phyloP scores from a whole-genome alignment of 2,797 vertebrate genomes.

The Xiphorhynchus erythropygius region DNA sequence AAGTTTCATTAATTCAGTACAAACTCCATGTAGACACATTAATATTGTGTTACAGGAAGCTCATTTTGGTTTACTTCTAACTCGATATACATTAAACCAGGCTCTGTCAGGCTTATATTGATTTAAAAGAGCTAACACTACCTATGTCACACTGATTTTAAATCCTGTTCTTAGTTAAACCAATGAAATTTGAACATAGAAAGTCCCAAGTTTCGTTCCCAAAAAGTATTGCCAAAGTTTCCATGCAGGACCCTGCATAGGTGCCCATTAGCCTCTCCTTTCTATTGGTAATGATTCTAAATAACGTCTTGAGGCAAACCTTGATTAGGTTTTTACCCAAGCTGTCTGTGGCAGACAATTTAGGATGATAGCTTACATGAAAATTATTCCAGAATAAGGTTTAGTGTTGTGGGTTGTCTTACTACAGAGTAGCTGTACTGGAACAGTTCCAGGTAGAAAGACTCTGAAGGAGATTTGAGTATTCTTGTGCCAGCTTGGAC shows the following conservation, averaged over 20 bases:
- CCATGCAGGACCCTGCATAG: background rate
- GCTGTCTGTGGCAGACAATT: background rate
- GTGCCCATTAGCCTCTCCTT: conserved; percentile 10
- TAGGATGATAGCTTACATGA: background rate
- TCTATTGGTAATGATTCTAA: conserved; percentile 9
- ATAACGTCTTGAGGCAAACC: background rate
- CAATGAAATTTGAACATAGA: background rate
- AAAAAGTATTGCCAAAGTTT: background rate
- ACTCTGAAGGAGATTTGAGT: background rate
- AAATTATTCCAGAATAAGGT: conserved; percentile 27
- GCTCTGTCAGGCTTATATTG: background rate
- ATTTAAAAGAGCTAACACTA: background rate
- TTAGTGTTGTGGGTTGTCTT: background rate
- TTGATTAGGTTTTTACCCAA: conserved; percentile 41
- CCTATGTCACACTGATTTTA: background rate
- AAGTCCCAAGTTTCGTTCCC: background rate
- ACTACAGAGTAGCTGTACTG: background rate
- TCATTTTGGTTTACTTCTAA: conserved; percentile 19
- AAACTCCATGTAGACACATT: background rate
- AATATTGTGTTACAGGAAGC: background rate
- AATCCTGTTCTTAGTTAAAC: background rate
- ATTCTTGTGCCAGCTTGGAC: background rate
- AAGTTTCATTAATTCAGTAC: background rate
- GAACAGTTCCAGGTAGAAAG: background rate
- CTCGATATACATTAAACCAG: background rate